Percentiles rank a stretch among this genome's conserved stretches.
Evolutionary conservation across 2,888 invertebrate species (phyloP).

Genomic region (Harmothoe impar): DNA sequence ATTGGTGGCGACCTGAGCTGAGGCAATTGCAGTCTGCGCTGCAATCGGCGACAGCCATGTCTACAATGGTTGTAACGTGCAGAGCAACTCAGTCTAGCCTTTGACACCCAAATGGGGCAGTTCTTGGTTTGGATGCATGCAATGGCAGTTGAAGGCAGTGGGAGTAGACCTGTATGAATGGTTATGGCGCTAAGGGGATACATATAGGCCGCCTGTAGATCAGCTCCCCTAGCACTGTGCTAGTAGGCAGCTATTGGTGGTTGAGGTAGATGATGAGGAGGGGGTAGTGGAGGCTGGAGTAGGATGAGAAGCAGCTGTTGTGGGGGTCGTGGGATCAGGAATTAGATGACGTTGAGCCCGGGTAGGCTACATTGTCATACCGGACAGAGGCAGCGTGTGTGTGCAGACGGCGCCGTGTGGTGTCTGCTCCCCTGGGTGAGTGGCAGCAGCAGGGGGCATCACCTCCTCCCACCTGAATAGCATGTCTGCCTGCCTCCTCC

Average conservation of each 20-base stretch:
- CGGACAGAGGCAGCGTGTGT: not conserved
- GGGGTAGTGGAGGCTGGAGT: not conserved
- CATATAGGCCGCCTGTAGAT: not conserved
- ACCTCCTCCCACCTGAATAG: too few species aligned
- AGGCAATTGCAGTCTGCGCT: not conserved
- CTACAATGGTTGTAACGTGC: not conserved
- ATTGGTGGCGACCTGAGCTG: not conserved
- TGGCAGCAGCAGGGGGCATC: too few species aligned
- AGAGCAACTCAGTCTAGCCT: not conserved
- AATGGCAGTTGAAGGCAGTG: too few species aligned
- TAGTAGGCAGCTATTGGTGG: too few species aligned
- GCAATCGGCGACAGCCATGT: not conserved
- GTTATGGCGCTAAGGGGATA: too few species aligned
- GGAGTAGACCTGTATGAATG: too few species aligned
- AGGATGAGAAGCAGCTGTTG: slow-evolving; percentile 12
- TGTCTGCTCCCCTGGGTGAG: too few species aligned
- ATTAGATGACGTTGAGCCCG: not conserved
- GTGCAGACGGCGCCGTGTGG: too few species aligned
- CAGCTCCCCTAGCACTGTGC: not conserved
- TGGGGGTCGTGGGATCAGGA: slow-evolving; percentile 18
- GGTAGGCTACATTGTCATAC: not conserved
- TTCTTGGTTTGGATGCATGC: too few species aligned
- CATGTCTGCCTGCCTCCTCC: not conserved
- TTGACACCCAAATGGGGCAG: too few species aligned
- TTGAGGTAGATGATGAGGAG: not conserved